phyloP scores from a whole-genome alignment of 2,113 vertebrate species.

The Sceloporus tristichus region DNA sequence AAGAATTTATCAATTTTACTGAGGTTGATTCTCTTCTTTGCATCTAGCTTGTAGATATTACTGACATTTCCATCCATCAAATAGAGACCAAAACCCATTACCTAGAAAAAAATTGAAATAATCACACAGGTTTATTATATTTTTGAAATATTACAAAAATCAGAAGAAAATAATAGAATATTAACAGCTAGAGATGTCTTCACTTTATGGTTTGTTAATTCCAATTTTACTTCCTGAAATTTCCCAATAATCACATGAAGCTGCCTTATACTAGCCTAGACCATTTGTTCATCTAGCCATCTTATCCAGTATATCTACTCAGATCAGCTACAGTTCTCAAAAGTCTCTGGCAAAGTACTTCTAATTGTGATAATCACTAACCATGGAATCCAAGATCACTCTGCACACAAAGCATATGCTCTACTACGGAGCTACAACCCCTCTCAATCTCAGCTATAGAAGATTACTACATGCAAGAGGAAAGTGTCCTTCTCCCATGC shows the following conservation, averaged over 20 bases:
- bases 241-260: not conserved
- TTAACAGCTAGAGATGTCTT: not conserved
- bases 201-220: not conserved
- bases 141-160: not conserved
- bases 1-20: slow-evolving; percentile 99
- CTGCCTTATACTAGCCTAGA: not conserved
- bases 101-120: slow-evolving; percentile 76
- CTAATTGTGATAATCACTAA: too few species aligned
- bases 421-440: not conserved
- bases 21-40: slow-evolving; percentile 99
- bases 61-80: slow-evolving; percentile 99
- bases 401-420: too few species aligned
- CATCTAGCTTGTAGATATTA: slow-evolving; percentile 98
- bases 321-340: not conserved
- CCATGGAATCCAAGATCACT: too few species aligned
- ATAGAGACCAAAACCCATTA: slow-evolving; percentile 98
- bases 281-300: not conserved
- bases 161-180: not conserved
- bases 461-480: too few species aligned
- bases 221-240: not conserved
- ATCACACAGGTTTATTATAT: not conserved
- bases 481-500: too few species aligned
- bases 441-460: not conserved
- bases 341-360: not conserved
- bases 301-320: not conserved